Base-by-base conservation (phyloP, 2,888 invertebrate genomes). In the Eledone cirrhosa region DNA sequence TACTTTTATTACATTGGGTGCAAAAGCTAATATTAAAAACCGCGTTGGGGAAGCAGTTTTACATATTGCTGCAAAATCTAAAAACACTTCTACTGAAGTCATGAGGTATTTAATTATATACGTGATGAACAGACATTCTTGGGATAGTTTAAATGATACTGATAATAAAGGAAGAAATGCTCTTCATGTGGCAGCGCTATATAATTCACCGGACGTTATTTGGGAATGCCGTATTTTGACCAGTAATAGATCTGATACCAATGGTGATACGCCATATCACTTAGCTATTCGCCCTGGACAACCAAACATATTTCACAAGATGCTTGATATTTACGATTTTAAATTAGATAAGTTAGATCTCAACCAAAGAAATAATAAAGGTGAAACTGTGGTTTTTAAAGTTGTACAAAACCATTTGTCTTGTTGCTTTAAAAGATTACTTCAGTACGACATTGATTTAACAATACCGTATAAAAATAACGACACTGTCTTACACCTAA, bases 81-180 rank as follows among this genome's bases (percentile, higher is more conserved):
- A 82, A 31, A 79, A 81, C 24, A 85, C 86, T 8, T 80, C 82
- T n/a, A 82, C 86, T 0, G 84, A 85, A 24, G 80, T 86, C 5
- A 86, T 88, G 4, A 81, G 83, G 47, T 67, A 78, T 59, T 78
- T 90, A 16, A 85, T 90, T n/a, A 85, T 87, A 8, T 84, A 87
- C 77, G 86, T 88, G n/a, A 88, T 89, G 72, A 88, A 88, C 81
- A 85, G 87, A 0, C 88, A 88, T 80, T 86, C 87, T 29, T 90
- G 89, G 89, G 87, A 89, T 65, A 85, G 88, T 82, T 83, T 90
- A 22, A 88, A 90, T 79, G 86, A 86, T 0, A 81, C 80, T 65
- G 89, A 90, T 78, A 81, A 82, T 14, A 47, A 82, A 63, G 88
- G 89, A 3, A 88, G 89, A 81, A 90, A 88, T 77, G 87, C 89